These are phyloP conservation scores for Homarus americanus DNA, from an alignment of 1,140 invertebrate genomes.

Conservation along the genomic window DNA sequence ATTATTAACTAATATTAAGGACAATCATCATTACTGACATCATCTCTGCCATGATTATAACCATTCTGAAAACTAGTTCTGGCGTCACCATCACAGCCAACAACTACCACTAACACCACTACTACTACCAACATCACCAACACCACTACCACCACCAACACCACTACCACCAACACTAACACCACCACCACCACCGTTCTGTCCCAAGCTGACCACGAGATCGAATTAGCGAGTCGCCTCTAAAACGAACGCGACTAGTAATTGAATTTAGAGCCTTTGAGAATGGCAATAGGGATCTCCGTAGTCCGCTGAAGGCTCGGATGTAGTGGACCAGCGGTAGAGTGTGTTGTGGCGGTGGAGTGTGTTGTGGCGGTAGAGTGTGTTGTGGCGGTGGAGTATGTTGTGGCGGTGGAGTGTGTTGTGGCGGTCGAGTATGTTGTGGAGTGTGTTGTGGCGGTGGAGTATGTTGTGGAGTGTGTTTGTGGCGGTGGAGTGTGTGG, in stretches of 20 bases:
- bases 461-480: background rate
- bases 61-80: background rate
- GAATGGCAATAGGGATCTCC: slow-evolving; percentile 67
- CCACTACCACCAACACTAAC: background rate
- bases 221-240: slow-evolving; percentile 64
- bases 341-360: slow-evolving; percentile 6
- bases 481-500: background rate
- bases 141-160: background rate
- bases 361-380: background rate
- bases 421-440: background rate
- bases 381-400: background rate
- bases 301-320: slow-evolving; percentile 54
- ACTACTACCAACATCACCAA: background rate
- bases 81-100: background rate
- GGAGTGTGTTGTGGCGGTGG: background rate
- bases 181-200: slow-evolving; percentile 5
- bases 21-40: no score
- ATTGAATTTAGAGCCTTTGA: slow-evolving; percentile 71
- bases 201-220: slow-evolving; percentile 61
- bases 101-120: background rate
- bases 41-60: no score
- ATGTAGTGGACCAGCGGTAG: background rate
- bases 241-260: slow-evolving; percentile 67
- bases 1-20: no score
- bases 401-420: background rate